Percentiles rank a stretch among this genome's conserved stretches.
Evolutionary conservation across 2,797 vertebrate genomes (phyloP).

Genomic region (Neosilurus hyrtlii): DNA sequence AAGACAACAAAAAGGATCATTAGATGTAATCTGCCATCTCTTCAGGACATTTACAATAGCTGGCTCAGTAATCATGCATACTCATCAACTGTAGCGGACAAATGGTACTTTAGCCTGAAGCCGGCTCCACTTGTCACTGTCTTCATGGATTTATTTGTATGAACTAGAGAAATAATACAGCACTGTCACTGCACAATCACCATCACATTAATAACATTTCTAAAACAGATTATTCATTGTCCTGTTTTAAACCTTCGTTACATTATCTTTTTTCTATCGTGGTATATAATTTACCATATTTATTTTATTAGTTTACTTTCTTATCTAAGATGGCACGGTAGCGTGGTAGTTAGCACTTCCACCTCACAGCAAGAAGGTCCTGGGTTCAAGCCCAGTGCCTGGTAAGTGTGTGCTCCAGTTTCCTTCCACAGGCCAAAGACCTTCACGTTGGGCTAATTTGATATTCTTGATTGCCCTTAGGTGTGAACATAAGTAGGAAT

Average conservation of each 20-base stretch:
- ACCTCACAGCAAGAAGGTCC: no score
- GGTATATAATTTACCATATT: not conserved
- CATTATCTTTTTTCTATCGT: not conserved
- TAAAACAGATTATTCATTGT: not conserved
- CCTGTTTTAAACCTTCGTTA: not conserved
- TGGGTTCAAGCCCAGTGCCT: no score
- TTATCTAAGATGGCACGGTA: not conserved
- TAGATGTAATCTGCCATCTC: conserved; percentile 16
- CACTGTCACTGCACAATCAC: no score
- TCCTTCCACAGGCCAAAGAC: no score
- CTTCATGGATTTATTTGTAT: conserved; percentile 1
- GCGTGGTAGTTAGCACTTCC: no score
- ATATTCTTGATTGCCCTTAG: no score
- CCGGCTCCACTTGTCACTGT: not conserved
- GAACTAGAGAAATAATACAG: not conserved
- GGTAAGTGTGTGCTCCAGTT: no score
- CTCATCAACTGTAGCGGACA: not conserved
- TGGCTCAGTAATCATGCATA: not conserved
- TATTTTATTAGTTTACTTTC: not conserved
- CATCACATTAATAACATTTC: no score
- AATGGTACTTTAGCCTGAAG: not conserved
- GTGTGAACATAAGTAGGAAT: no score
- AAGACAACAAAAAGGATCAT: conserved; percentile 18
- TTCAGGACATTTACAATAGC: conserved; percentile 14
- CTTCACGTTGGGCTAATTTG: no score